phyloP scores from a whole-genome alignment of 2,797 vertebrate species.

The Sebastes trivittatus region DNA sequence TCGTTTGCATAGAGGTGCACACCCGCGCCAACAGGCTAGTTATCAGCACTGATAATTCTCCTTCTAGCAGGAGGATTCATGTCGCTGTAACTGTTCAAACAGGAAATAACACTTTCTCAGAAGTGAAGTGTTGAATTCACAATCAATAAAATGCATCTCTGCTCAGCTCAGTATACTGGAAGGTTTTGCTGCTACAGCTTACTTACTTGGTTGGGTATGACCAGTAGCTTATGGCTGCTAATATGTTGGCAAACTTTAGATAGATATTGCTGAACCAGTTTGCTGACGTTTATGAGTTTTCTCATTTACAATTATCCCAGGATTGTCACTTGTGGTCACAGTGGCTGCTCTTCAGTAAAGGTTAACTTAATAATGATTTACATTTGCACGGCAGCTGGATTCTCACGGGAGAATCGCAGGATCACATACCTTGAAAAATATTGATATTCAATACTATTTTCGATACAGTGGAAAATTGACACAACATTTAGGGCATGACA shows the following conservation, averaged over 20 bases:
- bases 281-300: background rate
- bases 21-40: background rate
- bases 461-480: too few relatives aligned
- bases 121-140: background rate
- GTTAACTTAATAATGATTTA: too few relatives aligned
- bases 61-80: background rate
- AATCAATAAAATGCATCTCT: background rate
- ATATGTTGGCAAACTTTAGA: background rate
- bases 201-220: background rate
- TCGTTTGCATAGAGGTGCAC: conserved; percentile 25
- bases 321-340: background rate
- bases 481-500: too few relatives aligned
- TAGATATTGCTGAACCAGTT: background rate
- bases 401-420: too few relatives aligned
- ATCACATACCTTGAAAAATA: too few relatives aligned
- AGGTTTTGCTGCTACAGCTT: background rate
- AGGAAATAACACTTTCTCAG: background rate
- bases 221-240: background rate
- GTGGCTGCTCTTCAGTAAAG: too few relatives aligned
- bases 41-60: background rate
- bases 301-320: background rate
- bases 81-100: background rate
- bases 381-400: too few relatives aligned
- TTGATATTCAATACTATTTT: too few relatives aligned
- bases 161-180: background rate